Evolutionary conservation across 2,113 vertebrate species (phyloP).

Genomic region (Alosa alosa): DNA sequence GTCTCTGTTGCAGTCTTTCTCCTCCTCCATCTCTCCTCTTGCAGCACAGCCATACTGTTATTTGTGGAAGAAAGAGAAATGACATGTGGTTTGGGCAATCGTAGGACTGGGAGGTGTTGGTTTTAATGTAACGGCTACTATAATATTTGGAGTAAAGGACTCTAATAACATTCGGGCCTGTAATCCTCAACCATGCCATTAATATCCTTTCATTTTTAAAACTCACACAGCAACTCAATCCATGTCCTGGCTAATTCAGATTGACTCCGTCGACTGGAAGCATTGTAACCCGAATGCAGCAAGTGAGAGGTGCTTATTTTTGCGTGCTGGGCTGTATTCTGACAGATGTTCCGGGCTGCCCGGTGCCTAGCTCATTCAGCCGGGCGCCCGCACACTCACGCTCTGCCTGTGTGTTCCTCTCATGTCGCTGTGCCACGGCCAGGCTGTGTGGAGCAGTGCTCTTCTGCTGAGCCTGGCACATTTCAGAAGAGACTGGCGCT

Average conservation of each 20-base stretch:
- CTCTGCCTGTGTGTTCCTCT: slow-evolving; percentile 29
- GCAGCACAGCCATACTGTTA: neutral
- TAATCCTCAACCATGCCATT: slow-evolving; percentile 22
- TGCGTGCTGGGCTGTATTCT: slow-evolving; percentile 3
- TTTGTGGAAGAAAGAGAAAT: slow-evolving; percentile 1
- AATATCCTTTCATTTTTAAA: slow-evolving; percentile 11
- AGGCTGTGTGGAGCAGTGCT: neutral
- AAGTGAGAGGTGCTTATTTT: neutral
- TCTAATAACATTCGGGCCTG: slow-evolving; percentile 22
- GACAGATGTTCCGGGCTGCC: neutral
- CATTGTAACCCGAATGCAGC: slow-evolving; percentile 4
- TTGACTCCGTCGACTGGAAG: neutral
- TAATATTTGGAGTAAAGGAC: slow-evolving; percentile 10
- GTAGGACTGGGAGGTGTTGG: slow-evolving; percentile 29
- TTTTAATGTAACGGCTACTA: slow-evolving; percentile 18
- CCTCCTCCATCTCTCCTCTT: neutral
- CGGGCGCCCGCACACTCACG: neutral
- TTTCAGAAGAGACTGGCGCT: neutral
- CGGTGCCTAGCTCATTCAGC: neutral
- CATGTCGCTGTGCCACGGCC: slow-evolving; percentile 27
- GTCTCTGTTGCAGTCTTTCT: neutral
- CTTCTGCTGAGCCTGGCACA: slow-evolving; percentile 20
- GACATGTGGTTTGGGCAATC: slow-evolving; percentile 33
- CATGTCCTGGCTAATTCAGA: slow-evolving; percentile 10
- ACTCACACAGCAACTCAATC: slow-evolving; percentile 5